Evolutionary conservation across 64 coral and sea anemone genomes (phyloP), one percentile per base, ranked within the genome.

Genomic region (Porites australiensis): DNA sequence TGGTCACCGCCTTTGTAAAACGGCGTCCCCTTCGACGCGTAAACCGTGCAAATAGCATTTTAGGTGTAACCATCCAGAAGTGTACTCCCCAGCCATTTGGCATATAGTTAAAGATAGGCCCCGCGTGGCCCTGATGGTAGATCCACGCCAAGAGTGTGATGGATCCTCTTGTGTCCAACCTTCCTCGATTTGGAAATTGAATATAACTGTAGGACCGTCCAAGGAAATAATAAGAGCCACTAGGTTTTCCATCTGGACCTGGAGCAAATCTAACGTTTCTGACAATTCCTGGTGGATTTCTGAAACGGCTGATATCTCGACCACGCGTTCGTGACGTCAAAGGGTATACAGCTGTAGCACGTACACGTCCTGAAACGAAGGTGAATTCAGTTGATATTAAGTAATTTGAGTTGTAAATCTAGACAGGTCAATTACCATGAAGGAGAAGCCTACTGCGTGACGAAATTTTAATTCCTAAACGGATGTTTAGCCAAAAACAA

Each of bases 81-180:
- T 64, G 61, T 9, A 90, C 75, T 13, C 63, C 88, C 86, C 70
- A 88, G 6, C 85, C 85, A 0, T 87, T 87, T 18, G 69, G 52
- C 75, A 55, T 90, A 76, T 80, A 80, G 63, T 90, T 80, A 14
- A 90, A 90, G n/a, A 90, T 90, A 13, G 88, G 88, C 69, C 88
- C 88, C 0, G 53, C 44, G 9, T 47, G 58, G 9, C 88, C 88
- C 48, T 79, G 75, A 71, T 80, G 62, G 48, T 79, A 90, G 75
- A 90, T 90, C 88, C 88, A 90, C 19, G 61, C 88, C 13, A 79
- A 64, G 6, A 90, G 88, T 13, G 88, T 90, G 48, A 79, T 77
- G 13, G 88, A 66, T 18, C 18, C 4, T 13, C 62, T 64, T 64
- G 62, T 64, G 62, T 64, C 62, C 62, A 64, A 16, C 62, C 14